Evolutionary conservation across 2,888 invertebrate species (phyloP), one percentile per base, ranked within the genome.

Genomic region (Nemotelus nigrinus): DNA sequence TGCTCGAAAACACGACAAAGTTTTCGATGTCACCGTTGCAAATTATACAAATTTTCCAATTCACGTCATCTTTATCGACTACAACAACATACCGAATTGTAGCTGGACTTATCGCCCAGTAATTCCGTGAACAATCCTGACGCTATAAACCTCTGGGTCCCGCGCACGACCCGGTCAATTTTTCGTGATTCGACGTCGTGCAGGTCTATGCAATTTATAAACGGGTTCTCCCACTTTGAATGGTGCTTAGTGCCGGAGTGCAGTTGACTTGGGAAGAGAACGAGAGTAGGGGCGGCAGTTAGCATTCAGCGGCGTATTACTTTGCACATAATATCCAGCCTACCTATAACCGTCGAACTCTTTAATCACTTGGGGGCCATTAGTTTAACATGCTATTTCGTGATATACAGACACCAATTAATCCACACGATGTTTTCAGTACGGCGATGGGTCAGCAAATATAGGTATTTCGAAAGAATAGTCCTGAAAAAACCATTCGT

Each of bases 381-480:
- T 78, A 74, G 78, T 78, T 78, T 78, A 74, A 78, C 78, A 78
- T 74, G 78, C 78, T 67, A 78, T 78, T 78, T 78, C 74, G 64
- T 74, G 74, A 58, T 47, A 78, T 57, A 72, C 74, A 78, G 74
- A 64, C 67, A 63, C 63, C 78, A 78, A 78, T 78, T 78, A 78
- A 78, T 63, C 60, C 57, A 41, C 58, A 74, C 74, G 53, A 74
- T 74, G 67, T 67, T 55, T 70, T 55, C 47, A 68, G 53, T 43
- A 55, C n/a, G 70, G 55, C 53, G 39, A 70, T 47, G 70, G 3
- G 25, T 25, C 25, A 25, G 25, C 25, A 25, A 25, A 25, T 25
- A 25, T 25, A 25, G 25, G 25, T 25, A 25, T 25, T 25, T 25
- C 25, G 25, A 25, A 25, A 25, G 25, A 25, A 25, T 0, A 25